Evolutionary conservation across 2,888 invertebrate species (phyloP).

Genomic region (Lucinisca nassula): DNA sequence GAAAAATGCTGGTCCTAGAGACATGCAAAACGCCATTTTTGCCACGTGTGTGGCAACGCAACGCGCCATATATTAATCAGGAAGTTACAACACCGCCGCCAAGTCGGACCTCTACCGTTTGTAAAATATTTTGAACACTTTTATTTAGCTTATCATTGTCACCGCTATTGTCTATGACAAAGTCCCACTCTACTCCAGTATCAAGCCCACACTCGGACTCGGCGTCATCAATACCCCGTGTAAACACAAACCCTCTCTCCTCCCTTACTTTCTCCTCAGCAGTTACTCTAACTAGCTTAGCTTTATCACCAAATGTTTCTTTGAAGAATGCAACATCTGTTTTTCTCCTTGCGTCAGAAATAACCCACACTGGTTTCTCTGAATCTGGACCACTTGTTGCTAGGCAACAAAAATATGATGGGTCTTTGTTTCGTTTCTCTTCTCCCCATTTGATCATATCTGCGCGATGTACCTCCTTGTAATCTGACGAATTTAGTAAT

Average conservation of each 20-base stretch:
- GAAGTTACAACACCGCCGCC: too few relatives aligned
- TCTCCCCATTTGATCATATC: slow-evolving; percentile 99
- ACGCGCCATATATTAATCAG: too few relatives aligned
- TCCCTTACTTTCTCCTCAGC: slow-evolving; percentile 91
- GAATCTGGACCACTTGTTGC: slow-evolving; percentile 89
- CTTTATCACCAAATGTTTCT: slow-evolving; percentile 90
- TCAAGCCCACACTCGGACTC: slow-evolving; percentile 98
- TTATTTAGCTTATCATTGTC: neutral
- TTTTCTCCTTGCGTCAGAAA: slow-evolving; percentile 96
- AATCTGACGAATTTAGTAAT: slow-evolving; percentile 94
- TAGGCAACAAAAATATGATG: slow-evolving; percentile 95
- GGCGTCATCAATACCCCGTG: slow-evolving; percentile 95
- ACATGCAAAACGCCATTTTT: too few relatives aligned
- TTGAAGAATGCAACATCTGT: slow-evolving; percentile 96
- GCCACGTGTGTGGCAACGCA: too few relatives aligned
- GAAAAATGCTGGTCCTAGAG: too few relatives aligned
- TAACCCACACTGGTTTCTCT: slow-evolving; percentile 93
- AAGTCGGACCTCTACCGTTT: neutral
- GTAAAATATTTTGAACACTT: neutral
- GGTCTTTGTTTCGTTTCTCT: slow-evolving; percentile 92
- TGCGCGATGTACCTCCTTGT: slow-evolving; percentile 96
- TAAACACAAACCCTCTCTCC: slow-evolving; percentile 92
- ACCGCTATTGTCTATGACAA: slow-evolving; percentile 92
- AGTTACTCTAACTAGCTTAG: slow-evolving; percentile 92
- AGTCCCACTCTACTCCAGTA: slow-evolving; percentile 92